Conservation (phyloP, 1,140 invertebrate species). For the Rhyzopertha dominica region DNA sequence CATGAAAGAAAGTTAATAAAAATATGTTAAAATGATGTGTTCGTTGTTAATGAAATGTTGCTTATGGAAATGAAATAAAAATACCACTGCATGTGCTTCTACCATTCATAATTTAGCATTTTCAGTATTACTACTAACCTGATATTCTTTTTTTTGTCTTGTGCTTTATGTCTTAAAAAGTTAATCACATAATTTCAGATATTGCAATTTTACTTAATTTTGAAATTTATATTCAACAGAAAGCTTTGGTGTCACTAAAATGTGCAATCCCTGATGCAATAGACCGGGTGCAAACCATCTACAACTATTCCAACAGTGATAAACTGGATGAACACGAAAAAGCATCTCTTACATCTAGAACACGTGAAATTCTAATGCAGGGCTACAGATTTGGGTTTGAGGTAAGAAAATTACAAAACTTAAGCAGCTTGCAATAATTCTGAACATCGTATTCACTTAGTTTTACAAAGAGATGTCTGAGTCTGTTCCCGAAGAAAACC, state of each 20-base stretch:
- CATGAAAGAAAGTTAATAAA: too few relatives aligned
- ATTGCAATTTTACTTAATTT: background rate
- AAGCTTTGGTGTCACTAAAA: slow-evolving; percentile 57
- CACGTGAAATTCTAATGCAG: slow-evolving; percentile 78
- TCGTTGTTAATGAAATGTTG: too few relatives aligned
- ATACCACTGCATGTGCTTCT: too few relatives aligned
- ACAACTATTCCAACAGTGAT: slow-evolving; percentile 52
- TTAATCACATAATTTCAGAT: too few relatives aligned
- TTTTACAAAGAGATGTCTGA: slow-evolving; percentile 75
- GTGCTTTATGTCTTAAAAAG: too few relatives aligned
- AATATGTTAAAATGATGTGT: too few relatives aligned
- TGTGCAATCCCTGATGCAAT: slow-evolving; percentile 58
- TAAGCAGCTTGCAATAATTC: too few relatives aligned
- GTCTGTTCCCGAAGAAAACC: slow-evolving; percentile 26
- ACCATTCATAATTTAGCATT: too few relatives aligned
- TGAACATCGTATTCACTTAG: slow-evolving; percentile 44
- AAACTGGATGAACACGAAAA: slow-evolving; percentile 51
- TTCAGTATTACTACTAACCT: too few relatives aligned
- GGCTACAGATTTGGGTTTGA: slow-evolving; percentile 87
- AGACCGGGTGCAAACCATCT: slow-evolving; percentile 57
- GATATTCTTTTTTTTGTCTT: too few relatives aligned
- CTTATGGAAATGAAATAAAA: too few relatives aligned
- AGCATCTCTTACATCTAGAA: slow-evolving; percentile 53
- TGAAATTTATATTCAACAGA: slow-evolving; percentile 44
- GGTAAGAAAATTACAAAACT: too few relatives aligned